Percentiles rank a stretch among this genome's conserved stretches.
These are phyloP conservation scores for Antigone vipio DNA, from an alignment of 2,113 vertebrate species.

Conservation along the genomic window DNA sequence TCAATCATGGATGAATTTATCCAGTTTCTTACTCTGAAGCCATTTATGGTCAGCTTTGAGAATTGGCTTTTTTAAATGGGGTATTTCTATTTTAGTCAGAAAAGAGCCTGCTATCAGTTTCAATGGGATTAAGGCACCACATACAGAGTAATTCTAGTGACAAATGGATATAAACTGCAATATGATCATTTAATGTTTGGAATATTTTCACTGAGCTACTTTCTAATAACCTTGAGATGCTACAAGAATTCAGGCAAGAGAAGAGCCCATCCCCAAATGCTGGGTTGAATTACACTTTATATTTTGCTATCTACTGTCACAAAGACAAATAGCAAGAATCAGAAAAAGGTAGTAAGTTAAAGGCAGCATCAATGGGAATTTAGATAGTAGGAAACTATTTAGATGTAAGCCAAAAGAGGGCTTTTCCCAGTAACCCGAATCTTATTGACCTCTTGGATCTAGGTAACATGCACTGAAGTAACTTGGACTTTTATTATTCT, in stretches of 20 bases:
- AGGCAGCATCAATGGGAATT: not conserved
- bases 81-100: not conserved
- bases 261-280: not conserved
- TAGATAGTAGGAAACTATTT: not conserved
- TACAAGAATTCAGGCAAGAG: not conserved
- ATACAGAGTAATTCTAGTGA: not conserved
- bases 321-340: not conserved
- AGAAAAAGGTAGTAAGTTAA: not conserved
- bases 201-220: not conserved
- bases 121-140: not conserved
- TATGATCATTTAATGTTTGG: not conserved
- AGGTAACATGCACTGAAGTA: not conserved
- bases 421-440: slow-evolving; percentile 1
- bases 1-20: not conserved
- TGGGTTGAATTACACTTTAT: not conserved
- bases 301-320: not conserved
- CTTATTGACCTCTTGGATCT: slow-evolving; percentile 5
- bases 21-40: not conserved
- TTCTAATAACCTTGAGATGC: not conserved
- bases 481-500: slow-evolving; percentile 39
- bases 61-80: not conserved
- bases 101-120: not conserved
- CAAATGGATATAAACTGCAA: not conserved
- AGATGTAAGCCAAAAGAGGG: not conserved
- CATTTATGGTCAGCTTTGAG: not conserved